These are phyloP conservation scores for Muraenolepis orangiensis DNA, from an alignment of 2,797 vertebrate species.

Conservation along the genomic window DNA sequence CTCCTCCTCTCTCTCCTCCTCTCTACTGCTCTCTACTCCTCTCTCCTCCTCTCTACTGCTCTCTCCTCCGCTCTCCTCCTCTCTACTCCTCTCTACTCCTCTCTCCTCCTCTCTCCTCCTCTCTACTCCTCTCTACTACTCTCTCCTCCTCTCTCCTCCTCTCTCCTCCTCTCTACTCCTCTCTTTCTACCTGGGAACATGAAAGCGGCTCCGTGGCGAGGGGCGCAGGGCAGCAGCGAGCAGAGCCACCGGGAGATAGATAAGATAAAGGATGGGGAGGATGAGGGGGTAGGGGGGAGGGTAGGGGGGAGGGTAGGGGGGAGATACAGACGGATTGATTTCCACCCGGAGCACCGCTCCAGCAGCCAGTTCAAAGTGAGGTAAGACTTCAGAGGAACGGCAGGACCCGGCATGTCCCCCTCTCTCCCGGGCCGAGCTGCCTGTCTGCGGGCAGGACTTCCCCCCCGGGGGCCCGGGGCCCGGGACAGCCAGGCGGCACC, in stretches of 20 bases:
- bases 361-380: constrained; percentile 74
- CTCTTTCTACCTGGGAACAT: constrained; percentile 67
- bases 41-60: constrained; percentile 48
- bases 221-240: constrained; percentile 24
- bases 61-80: constrained; percentile 38
- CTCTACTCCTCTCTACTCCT: constrained; percentile 44
- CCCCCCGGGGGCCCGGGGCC: constrained; percentile 62
- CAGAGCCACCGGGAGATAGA: constrained; percentile 3
- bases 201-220: constrained; percentile 40
- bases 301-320: not conserved
- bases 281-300: constrained; percentile 20
- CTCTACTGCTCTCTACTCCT: constrained; percentile 44
- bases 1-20: constrained; percentile 43
- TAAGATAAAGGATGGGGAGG: constrained; percentile 8
- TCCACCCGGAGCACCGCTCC: constrained; percentile 58
- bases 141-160: constrained; percentile 44
- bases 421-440: constrained; percentile 61
- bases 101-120: constrained; percentile 52
- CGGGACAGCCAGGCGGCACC: constrained; percentile 70
- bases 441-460: constrained; percentile 77
- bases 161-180: constrained; percentile 52
- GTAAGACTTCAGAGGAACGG: constrained; percentile 72
- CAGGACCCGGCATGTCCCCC: constrained; percentile 75
- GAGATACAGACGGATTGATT: constrained; percentile 66
- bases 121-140: constrained; percentile 35